These are phyloP conservation scores for Standfussiana lucernea DNA, from an alignment of 2,888 invertebrate genomes.

Conservation along the genomic window DNA sequence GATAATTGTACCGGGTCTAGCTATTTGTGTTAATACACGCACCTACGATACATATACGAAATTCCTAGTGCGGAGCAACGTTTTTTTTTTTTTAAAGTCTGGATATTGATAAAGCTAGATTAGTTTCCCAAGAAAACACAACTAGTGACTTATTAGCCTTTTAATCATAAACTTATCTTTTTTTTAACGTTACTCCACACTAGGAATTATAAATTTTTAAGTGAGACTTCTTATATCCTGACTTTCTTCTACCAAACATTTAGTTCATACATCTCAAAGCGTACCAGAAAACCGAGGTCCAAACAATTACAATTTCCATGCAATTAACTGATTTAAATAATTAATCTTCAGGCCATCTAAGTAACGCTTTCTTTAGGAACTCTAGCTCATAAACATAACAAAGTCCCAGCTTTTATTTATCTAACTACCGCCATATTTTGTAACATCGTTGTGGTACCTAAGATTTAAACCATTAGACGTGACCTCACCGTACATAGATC, in stretches of 20 bases:
- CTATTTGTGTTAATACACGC: too few relatives aligned
- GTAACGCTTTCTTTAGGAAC: not conserved
- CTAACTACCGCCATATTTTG: constrained; percentile 47
- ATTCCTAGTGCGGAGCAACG: too few relatives aligned
- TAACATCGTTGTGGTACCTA: constrained; percentile 2
- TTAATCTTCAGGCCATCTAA: not conserved
- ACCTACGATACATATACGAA: too few relatives aligned
- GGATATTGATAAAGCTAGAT: not conserved
- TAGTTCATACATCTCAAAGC: not conserved
- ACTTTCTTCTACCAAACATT: constrained; percentile 1
- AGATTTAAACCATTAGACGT: not conserved
- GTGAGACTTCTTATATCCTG: not conserved
- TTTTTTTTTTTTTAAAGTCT: too few relatives aligned
- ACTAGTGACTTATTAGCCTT: not conserved
- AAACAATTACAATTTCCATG: not conserved
- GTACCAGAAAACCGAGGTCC: not conserved
- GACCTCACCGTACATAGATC: not conserved
- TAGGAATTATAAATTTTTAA: too few relatives aligned
- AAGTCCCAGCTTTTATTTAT: constrained; percentile 48
- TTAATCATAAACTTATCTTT: not conserved
- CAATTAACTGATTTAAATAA: not conserved
- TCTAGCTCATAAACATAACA: constrained; percentile 49
- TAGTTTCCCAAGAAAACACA: not conserved
- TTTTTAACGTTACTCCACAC: too few relatives aligned
- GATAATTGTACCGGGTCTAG: too few relatives aligned